These are phyloP conservation scores for Sarcophaga rosellei DNA, from an alignment of 2,888 invertebrate genomes.

Conservation along the genomic window DNA sequence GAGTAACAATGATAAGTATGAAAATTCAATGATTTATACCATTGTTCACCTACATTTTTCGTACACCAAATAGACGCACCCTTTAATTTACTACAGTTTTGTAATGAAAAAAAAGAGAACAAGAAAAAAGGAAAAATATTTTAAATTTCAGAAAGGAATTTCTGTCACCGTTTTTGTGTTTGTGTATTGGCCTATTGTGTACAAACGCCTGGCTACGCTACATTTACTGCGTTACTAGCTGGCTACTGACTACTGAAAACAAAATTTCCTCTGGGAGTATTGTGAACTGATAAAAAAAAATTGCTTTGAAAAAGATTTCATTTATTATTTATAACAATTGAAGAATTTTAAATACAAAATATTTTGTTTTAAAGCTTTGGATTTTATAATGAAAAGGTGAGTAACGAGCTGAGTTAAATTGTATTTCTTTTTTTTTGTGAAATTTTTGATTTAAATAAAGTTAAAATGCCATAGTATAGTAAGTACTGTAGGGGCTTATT, in stretches of 20 bases:
- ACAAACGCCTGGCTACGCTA: background rate
- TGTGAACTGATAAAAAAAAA: background rate
- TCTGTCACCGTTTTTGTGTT: too few species aligned
- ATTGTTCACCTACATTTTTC: slow-evolving; percentile 56
- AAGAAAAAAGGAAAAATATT: too few species aligned
- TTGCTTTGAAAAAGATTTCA: background rate
- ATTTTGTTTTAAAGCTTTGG: background rate
- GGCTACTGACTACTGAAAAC: background rate
- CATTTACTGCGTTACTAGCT: background rate
- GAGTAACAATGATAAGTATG: slow-evolving; percentile 37
- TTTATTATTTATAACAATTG: background rate
- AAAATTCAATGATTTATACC: slow-evolving; percentile 53
- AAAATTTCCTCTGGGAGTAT: slow-evolving; percentile 4
- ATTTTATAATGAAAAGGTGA: too few species aligned
- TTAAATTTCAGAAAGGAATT: too few species aligned
- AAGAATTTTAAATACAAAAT: background rate
- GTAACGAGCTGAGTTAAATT: too few species aligned
- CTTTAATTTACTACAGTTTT: background rate
- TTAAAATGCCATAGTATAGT: too few species aligned
- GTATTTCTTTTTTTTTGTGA: too few species aligned
- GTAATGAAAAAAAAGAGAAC: background rate
- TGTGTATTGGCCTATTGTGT: too few species aligned
- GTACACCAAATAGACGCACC: too few species aligned
- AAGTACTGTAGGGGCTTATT: too few species aligned
- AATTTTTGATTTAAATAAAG: too few species aligned